A percentile compares a stretch with the other conserved stretches of the same genome.
phyloP scores from a whole-genome alignment of 2,113 vertebrate genomes.

The Procavia capensis region DNA sequence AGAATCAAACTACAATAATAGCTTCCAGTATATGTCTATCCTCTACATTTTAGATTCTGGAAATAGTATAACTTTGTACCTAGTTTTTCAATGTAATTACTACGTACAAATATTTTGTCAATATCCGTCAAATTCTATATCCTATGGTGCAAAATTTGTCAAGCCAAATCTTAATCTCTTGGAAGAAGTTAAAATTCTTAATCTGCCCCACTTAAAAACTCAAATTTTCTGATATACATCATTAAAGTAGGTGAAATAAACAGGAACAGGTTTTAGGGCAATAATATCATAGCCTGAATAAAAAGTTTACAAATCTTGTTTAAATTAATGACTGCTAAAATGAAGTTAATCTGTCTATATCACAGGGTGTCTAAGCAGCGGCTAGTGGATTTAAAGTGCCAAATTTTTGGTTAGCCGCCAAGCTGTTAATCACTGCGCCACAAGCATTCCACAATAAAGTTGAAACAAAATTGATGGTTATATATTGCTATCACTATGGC shows the following conservation, averaged over 20 bases:
- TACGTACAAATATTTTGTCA: not conserved
- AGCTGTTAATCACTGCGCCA: no score
- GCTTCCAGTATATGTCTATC: not conserved
- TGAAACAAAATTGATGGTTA: constrained; percentile 63
- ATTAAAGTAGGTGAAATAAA: constrained; percentile 43
- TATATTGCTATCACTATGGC: constrained; percentile 55
- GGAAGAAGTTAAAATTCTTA: constrained; percentile 35
- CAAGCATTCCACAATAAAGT: not conserved
- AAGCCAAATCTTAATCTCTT: not conserved
- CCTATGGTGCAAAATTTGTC: not conserved
- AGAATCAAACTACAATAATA: not conserved
- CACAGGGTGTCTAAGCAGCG: no score
- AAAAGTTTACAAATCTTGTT: constrained; percentile 37
- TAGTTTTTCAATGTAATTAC: not conserved
- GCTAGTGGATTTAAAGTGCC: no score
- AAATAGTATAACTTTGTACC: not conserved
- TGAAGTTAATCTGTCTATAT: not conserved
- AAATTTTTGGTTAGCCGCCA: no score
- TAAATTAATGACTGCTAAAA: constrained; percentile 62
- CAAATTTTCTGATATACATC: constrained; percentile 28
- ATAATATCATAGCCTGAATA: constrained; percentile 9
- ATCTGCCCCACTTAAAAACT: constrained; percentile 11
- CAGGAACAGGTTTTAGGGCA: not conserved
- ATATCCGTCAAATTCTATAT: not conserved
- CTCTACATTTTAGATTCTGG: constrained; percentile 9